Evolutionary conservation across 2,888 invertebrate species (phyloP), one percentile per base, ranked within the genome.

Genomic region (Meliscaeva auricollis): DNA sequence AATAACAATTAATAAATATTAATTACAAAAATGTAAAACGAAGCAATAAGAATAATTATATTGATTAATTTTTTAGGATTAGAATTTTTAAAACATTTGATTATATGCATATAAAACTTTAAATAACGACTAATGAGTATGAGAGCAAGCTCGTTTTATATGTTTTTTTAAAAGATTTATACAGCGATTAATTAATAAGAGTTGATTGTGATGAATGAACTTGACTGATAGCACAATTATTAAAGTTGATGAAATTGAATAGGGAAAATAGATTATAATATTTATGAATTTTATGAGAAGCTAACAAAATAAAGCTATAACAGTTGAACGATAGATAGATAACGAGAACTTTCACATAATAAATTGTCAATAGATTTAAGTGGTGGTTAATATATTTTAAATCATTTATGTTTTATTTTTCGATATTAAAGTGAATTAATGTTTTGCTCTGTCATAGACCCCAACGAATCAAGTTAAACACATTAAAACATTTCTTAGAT

Each of bases 171-270:
- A 30, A 11, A 35, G 58, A 38, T 58, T 58, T 58, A 8, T 35
- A 58, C 58, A 58, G 38, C n/a, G 58, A 58, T 38, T 58, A 58
- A 38, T 20, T 38, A 38, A 38, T 58, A 15, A 54, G 30, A 54
- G 7, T 20, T 58, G 38, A 58, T 38, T 38, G 38, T 58, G 58
- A 22, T 3, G 22, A 13, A 58, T 38, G 13, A 38, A 58, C n/a
- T 38, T 38, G 22, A 13, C 20, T 38, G 58, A 38, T 38, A 58
- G 38, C 7, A 38, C n/a, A 35, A n/a, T n/a, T n/a, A 38, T 56
- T 35, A n/a, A 58, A 17, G 22, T 20, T 58, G 13, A 38, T 58
- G 58, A 38, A 38, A 20, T 38, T 20, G 13, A 35, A 56, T 35
- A 11, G 56, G 6, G 35, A 15, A 9, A 17, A 35, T 35, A 35